Percentiles rank a stretch among this genome's conserved stretches.
Evolutionary conservation across 2,113 vertebrate species (phyloP).

Genomic region (Bostrychus sinensis): DNA sequence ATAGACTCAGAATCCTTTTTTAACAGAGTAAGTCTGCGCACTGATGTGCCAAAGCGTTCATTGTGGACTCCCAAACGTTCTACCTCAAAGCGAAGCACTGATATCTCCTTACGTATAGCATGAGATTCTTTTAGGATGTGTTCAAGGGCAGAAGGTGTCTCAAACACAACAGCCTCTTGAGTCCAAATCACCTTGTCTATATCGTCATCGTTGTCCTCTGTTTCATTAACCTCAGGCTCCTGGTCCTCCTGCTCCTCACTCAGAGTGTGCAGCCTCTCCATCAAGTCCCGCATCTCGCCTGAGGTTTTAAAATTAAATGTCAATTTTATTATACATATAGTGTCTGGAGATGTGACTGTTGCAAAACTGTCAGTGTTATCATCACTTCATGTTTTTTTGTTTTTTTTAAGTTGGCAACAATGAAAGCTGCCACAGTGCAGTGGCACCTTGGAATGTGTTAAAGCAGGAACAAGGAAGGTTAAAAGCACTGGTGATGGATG

Average conservation of each 20-base stretch:
- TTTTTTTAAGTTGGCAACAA: constrained; percentile 4
- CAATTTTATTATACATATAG: not conserved
- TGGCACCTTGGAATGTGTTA: constrained; percentile 30
- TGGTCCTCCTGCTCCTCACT: constrained; percentile 68
- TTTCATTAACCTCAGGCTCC: not conserved
- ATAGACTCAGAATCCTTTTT: constrained; percentile 88
- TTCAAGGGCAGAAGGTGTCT: constrained; percentile 80
- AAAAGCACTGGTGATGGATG: constrained; percentile 6
- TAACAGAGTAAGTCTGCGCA: constrained; percentile 86
- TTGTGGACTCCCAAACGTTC: constrained; percentile 82
- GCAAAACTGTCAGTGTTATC: not conserved
- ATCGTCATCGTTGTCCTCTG: constrained; percentile 67
- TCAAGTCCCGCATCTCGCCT: constrained; percentile 89
- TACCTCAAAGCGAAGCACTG: constrained; percentile 80
- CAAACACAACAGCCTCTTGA: constrained; percentile 79
- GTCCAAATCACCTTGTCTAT: constrained; percentile 53
- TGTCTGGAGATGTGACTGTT: not conserved
- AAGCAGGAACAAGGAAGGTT: constrained; percentile 62
- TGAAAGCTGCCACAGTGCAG: constrained; percentile 26
- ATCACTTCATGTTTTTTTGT: not conserved
- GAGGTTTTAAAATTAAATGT: constrained; percentile 4
- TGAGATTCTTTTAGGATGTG: constrained; percentile 82
- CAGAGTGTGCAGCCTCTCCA: constrained; percentile 80
- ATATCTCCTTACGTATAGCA: constrained; percentile 82
- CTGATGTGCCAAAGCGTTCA: constrained; percentile 85